Percentiles rank a stretch among this genome's conserved stretches.
phyloP scores from a whole-genome alignment of 2,888 invertebrate genomes.

The Agrochola macilenta region DNA sequence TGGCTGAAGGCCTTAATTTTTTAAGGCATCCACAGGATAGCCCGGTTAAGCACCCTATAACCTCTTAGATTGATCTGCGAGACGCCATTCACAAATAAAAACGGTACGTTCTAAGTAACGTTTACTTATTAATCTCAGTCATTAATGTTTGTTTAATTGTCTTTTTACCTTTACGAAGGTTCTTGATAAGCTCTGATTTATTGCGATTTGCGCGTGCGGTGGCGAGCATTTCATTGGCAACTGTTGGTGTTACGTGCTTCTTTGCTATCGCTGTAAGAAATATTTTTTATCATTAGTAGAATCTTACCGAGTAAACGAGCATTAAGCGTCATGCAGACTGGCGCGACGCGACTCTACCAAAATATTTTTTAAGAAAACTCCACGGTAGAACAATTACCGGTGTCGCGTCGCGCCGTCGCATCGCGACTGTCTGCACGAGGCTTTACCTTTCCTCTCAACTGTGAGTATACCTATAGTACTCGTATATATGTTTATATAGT shows the following conservation, averaged over 20 bases:
- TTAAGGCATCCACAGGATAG: neutral
- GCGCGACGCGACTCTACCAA: too few species aligned
- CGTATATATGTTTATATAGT: too few species aligned
- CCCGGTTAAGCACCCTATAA: neutral
- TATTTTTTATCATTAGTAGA: neutral
- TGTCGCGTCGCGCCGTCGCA: too few species aligned
- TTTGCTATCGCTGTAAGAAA: constrained; percentile 35
- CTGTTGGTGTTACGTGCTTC: constrained; percentile 33
- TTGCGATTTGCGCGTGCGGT: constrained; percentile 21
- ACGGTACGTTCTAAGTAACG: neutral
- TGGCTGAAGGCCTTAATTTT: neutral
- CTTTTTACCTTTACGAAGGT: constrained; percentile 39
- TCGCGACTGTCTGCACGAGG: too few species aligned
- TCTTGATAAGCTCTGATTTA: constrained; percentile 18
- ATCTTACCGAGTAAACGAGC: too few species aligned
- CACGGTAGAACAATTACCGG: too few species aligned
- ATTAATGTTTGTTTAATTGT: neutral
- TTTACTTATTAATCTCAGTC: too few species aligned
- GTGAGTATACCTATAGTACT: too few species aligned
- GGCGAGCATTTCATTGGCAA: constrained; percentile 26
- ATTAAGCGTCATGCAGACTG: too few species aligned
- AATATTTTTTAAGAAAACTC: too few species aligned
- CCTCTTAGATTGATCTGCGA: neutral
- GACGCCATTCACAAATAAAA: neutral
- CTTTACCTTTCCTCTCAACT: too few species aligned